Evolutionary conservation across 2,888 invertebrate species (phyloP), one percentile per base, ranked within the genome.

Genomic region (Leptinotarsa tumamoca): DNA sequence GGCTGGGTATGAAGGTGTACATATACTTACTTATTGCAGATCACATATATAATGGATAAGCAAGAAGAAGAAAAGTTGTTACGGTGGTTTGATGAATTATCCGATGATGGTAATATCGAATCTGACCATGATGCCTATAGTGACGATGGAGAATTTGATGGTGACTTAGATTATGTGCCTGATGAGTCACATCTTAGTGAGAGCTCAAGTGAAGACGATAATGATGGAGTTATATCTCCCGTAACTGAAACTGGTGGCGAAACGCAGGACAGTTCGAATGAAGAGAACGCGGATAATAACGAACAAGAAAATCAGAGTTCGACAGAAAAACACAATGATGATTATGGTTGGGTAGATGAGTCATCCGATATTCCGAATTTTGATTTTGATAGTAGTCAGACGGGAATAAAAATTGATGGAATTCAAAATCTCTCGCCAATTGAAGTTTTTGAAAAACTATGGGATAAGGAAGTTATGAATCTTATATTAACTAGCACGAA

Each of bases 331-430:
- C 58, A 27, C 15, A 56, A 56, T 43, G 58, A 61, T 56, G 50
- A 71, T 21, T 50, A 61, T 49, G 23, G 7, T 21, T 71, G 71
- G 61, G 61, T 58, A 71, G 71, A 71, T 17, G 71, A 58, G 23
- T 23, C 13, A 21, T 71, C 51, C 10, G 52, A 71, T 58, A 71
- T 71, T 4, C 63, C 71, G 14, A 71, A 71, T 51, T 71, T 71
- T 71, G 18, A 63, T 21, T 71, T 71, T 71, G 52, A 71, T 71
- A 51, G 17, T 15, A 63, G 61, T 71, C 71, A 71, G 50, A 18
- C 15, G n/a, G 67, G 67, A 18, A 21, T 67, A 67, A 67, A 67
- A 67, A 67, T 67, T 67, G 67, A 67, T 67, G 67, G 67, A n/a
- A 43, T 67, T 18, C 33, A 23, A 33, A 33, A 49, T 58, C 33